phyloP scores from a whole-genome alignment of 2,888 invertebrate genomes.

The Leptopilina myrica region DNA sequence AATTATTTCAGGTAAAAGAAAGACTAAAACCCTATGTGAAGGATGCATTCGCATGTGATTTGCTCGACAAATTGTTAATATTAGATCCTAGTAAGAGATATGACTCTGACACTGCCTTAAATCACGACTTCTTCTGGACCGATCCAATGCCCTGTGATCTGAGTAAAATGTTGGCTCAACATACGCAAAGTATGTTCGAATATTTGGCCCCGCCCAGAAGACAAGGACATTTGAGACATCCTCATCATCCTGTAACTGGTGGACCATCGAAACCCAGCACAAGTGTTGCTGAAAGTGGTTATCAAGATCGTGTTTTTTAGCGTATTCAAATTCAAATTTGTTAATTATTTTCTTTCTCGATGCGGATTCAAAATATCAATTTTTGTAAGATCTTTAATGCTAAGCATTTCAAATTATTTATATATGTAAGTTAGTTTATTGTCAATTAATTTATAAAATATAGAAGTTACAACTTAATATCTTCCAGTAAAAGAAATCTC shows the following conservation, averaged over 20 bases:
- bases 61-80: constrained; percentile 91
- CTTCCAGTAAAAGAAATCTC: not conserved
- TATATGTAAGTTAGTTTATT: not conserved
- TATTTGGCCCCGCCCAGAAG: constrained; percentile 84
- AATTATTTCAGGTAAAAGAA: constrained; percentile 67
- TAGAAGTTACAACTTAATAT: not conserved
- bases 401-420: constrained; percentile 13
- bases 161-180: constrained; percentile 92
- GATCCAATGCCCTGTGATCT: constrained; percentile 95
- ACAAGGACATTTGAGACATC: constrained; percentile 82
- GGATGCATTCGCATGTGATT: constrained; percentile 91
- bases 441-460: not conserved
- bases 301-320: constrained; percentile 38
- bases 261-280: constrained; percentile 39
- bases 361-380: not conserved
- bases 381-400: not conserved
- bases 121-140: constrained; percentile 98
- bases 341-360: not conserved
- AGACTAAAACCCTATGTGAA: constrained; percentile 91
- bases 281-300: constrained; percentile 30
- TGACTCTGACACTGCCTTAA: constrained; percentile 92
- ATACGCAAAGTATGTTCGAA: constrained; percentile 95
- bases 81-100: constrained; percentile 91
- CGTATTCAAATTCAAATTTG: not conserved
- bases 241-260: constrained; percentile 78